Base-by-base conservation (phyloP, 1,140 invertebrate genomes). In the Brachionus paranguensis region DNA sequence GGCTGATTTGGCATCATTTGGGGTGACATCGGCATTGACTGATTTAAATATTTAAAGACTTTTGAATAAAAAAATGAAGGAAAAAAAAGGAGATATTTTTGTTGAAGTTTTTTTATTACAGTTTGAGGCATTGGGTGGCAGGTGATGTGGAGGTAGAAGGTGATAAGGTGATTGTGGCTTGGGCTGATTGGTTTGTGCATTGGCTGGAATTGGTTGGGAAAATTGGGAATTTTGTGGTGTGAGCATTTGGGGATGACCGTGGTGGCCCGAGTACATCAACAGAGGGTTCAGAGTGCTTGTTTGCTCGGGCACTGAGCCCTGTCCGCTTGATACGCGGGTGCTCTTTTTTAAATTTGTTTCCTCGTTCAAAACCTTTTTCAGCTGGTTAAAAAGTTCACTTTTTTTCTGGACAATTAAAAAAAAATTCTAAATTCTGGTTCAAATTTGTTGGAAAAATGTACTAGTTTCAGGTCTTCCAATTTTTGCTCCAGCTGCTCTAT, bases 331-430 rank as follows among this genome's bases (percentile, higher is more conserved):
- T 8, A 64, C 37, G 2, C 78, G 53, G n/a, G 55, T 81, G 10
- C 37, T 68, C 37, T 68, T 60, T 64, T 81, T 81, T 17, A 81
- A 81, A 68, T 68, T 64, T 33, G 78, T 81, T 47, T 81, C 78
- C 27, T 81, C 78, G n/a, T 81, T 81, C 43, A 81, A 14, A 41
- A 81, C 78, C 45, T 81, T 81, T 68, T 81, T 81, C 33, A 81
- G 24, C 41, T 81, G 78, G 53, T 33, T 81, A 68, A 81, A 81
- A 27, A 81, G 60, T 10, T 81, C 78, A 37, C 64, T 8, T 45
- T 45, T 60, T 81, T 68, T 81, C 78, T 81, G 24, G 8, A 24
- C 33, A 37, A 37, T 55, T 55, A 10, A 53, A 53, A 33, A 33
- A 53, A 53, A 33, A 33, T 55, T 29, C 4, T 78, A 37, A 33